Base-by-base conservation (phyloP, 2,113 vertebrate species). In the Malurus melanocephalus region DNA sequence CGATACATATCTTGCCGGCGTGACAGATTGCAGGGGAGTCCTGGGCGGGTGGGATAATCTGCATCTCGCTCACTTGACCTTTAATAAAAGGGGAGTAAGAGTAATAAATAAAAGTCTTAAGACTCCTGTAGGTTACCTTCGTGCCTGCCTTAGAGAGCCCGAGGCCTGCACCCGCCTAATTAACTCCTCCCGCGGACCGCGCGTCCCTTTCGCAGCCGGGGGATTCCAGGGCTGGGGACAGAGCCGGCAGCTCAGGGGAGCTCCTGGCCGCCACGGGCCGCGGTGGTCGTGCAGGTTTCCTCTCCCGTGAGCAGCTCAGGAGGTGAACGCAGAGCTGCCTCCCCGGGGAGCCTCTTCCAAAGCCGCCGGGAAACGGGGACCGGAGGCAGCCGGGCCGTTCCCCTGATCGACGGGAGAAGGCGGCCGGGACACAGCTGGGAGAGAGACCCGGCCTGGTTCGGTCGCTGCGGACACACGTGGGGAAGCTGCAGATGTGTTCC, bases 41-140 rank as follows among this genome's bases (percentile, higher is more conserved):
- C 92, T 95, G 94, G 94, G 94, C 93, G 79, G 95, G 87, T 59
- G 48, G 96, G 93, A 97, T 98, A 97, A 98, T 97, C 97, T 97
- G 94, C 94, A 93, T 91, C 90, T 89, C 60, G 64, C 93, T 97
- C 84, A 33, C 86, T 95, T 97, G 97, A 97, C 97, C 96, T 97
- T 97, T 96, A 97, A 97, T 96, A 94, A 96, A 84, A 96, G 87
- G 75, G 92, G 92, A 94, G 80, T 68, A 86, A 85, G 65, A 94
- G 65, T 85, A 86, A 77, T 77, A 87, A 71, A 79, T 53, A 68
- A 57, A 93, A 89, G 69, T 95, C 94, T 90, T 88, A 95, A 93
- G 85, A 91, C 52, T 91, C 76, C 85, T 72, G 84, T 92, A 87
- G 80, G 94, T 87, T 90, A 87, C 82, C 71, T 95, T 94, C 82